Evolutionary conservation across 2,797 vertebrate genomes (phyloP).

Genomic region (Okamejei kenojei): DNA sequence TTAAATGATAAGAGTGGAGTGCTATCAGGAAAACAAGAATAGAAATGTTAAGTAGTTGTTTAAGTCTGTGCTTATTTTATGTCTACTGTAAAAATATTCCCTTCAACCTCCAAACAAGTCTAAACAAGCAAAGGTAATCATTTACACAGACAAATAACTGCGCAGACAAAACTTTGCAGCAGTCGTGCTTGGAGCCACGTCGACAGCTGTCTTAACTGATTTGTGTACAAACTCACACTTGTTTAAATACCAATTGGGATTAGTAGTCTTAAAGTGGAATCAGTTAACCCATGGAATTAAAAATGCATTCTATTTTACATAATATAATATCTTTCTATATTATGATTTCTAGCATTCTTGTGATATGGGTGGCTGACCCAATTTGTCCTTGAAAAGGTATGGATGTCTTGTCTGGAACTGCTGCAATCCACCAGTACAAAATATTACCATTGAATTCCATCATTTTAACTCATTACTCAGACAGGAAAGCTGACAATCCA

Average conservation of each 20-base stretch:
- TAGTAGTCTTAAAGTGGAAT: neutral
- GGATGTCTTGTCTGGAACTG: too few relatives aligned
- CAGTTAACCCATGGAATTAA: neutral
- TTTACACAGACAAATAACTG: neutral
- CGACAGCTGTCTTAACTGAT: neutral
- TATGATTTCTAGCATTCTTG: neutral
- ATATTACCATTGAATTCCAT: too few relatives aligned
- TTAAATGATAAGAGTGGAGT: neutral
- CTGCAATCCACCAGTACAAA: too few relatives aligned
- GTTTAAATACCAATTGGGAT: neutral
- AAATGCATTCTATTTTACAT: neutral
- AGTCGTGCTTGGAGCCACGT: neutral
- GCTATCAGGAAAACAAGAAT: neutral
- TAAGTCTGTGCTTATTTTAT: neutral
- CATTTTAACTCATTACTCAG: too few relatives aligned
- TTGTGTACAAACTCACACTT: neutral
- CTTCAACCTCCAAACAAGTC: neutral
- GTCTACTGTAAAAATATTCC: neutral
- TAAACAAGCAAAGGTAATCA: slow-evolving; percentile 1
- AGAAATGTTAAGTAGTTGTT: neutral
- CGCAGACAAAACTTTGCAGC: neutral
- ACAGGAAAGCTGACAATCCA: too few relatives aligned
- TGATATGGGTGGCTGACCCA: too few relatives aligned
- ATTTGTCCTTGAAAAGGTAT: too few relatives aligned
- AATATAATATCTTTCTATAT: neutral